phyloP scores from a whole-genome alignment of 53 echinoderm and acorn worm species.

The Crossaster papposus region DNA sequence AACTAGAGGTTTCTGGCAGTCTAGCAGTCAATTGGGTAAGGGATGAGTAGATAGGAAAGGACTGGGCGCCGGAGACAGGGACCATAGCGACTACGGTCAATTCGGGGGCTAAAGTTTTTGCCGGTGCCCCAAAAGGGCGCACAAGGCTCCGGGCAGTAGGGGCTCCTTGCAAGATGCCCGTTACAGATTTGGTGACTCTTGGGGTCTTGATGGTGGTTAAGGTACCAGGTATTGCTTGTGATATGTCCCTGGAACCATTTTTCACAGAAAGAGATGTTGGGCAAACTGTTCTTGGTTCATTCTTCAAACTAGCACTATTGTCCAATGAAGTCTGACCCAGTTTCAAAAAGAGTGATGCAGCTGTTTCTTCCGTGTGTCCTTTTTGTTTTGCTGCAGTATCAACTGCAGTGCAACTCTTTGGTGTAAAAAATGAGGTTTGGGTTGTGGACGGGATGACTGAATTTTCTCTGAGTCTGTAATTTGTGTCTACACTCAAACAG shows the following conservation, averaged over 20 bases:
- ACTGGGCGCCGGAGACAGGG: not conserved
- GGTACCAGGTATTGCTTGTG: not conserved
- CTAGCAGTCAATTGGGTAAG: not conserved
- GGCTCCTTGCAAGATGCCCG: not conserved
- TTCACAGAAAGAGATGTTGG: not conserved
- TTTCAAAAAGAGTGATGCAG: not conserved
- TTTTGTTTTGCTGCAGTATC: not conserved
- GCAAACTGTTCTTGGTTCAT: not conserved
- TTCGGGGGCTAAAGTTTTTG: not conserved
- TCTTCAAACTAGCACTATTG: not conserved
- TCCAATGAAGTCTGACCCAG: not conserved
- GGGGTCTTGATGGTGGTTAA: slow-evolving; percentile 11
- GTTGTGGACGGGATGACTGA: not conserved
- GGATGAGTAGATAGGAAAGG: not conserved
- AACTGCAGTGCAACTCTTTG: not conserved
- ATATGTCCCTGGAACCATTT: not conserved
- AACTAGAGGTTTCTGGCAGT: too few species aligned
- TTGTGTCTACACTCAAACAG: not conserved
- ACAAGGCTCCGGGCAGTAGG: not conserved
- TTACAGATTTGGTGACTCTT: not conserved
- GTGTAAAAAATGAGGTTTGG: not conserved
- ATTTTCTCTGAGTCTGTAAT: not conserved
- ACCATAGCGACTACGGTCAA: not conserved
- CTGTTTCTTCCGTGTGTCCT: not conserved
- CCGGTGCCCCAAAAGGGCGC: not conserved